These are phyloP conservation scores for Paedocypris micromegethes DNA, from an alignment of 2,797 vertebrate species.

Conservation along the genomic window DNA sequence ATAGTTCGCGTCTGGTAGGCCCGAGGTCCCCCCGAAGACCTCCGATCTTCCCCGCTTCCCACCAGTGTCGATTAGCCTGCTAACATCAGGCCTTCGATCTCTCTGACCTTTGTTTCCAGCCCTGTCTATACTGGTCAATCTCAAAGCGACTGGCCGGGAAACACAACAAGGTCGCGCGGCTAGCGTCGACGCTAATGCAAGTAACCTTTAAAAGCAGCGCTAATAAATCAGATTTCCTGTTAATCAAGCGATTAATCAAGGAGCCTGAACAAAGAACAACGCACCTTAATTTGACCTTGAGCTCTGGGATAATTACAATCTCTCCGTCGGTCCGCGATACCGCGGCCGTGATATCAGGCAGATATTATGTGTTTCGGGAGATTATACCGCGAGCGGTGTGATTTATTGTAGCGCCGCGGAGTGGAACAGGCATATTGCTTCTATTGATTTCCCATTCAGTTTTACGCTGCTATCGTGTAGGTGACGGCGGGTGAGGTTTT, in stretches of 20 bases:
- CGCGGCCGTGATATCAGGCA: not conserved
- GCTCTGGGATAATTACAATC: not conserved
- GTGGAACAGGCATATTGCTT: conserved; percentile 38
- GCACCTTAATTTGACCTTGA: conserved; percentile 20
- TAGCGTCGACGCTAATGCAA: not conserved
- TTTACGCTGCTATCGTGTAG: conserved; percentile 46
- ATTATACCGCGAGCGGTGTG: conserved; percentile 28
- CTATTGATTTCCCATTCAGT: conserved; percentile 48
- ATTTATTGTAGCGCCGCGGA: conserved; percentile 40
- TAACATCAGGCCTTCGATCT: conserved; percentile 23
- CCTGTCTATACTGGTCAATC: not conserved
- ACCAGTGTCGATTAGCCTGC: conserved; percentile 55
- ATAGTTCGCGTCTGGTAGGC: no score
- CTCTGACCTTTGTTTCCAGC: conserved; percentile 3
- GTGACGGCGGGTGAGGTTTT: conserved; percentile 38
- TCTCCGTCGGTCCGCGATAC: conserved; percentile 10
- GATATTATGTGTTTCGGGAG: conserved; percentile 24
- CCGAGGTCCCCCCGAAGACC: no score
- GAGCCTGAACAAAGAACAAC: conserved; percentile 1
- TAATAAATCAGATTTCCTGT: conserved; percentile 26
- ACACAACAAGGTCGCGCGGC: not conserved
- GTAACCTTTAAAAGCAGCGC: conserved; percentile 16
- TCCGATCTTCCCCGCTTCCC: conserved; percentile 4
- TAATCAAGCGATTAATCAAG: conserved; percentile 28
- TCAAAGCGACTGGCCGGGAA: not conserved